Evolutionary conservation across 2,888 invertebrate species (phyloP).

Genomic region (Arrhopalites spinosus): DNA sequence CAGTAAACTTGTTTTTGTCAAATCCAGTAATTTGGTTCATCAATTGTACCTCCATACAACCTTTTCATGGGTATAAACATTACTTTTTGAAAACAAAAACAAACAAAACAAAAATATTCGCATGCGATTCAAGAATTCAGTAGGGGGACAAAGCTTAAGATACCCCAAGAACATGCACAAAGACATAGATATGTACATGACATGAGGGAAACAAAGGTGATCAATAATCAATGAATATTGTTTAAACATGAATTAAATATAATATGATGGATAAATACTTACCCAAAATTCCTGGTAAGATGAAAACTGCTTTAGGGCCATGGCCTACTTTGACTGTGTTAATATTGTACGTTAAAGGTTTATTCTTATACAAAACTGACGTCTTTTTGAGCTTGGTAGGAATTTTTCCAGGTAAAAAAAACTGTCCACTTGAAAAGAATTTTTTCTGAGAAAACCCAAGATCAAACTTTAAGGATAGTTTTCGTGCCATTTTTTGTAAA

Average conservation of each 20-base stretch:
- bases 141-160: background rate
- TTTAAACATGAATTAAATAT: too few relatives aligned
- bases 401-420: too few relatives aligned
- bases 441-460: too few relatives aligned
- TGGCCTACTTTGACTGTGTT: constrained; percentile 61
- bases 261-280: constrained; percentile 23
- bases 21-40: background rate
- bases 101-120: background rate
- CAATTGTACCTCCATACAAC: background rate
- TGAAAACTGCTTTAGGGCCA: constrained; percentile 65
- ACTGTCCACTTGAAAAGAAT: too few relatives aligned
- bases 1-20: background rate
- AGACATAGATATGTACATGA: background rate
- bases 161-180: background rate
- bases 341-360: constrained; percentile 68
- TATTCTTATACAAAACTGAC: too few relatives aligned
- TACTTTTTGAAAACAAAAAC: background rate
- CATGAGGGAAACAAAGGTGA: background rate
- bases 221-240: too few relatives aligned
- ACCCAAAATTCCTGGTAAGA: constrained; percentile 80
- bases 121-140: background rate
- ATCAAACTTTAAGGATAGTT: too few relatives aligned
- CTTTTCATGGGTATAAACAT: background rate
- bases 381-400: too few relatives aligned
- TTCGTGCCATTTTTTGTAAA: too few relatives aligned